phyloP scores from a whole-genome alignment of 2,113 vertebrate species.

The Macaca nemestrina region DNA sequence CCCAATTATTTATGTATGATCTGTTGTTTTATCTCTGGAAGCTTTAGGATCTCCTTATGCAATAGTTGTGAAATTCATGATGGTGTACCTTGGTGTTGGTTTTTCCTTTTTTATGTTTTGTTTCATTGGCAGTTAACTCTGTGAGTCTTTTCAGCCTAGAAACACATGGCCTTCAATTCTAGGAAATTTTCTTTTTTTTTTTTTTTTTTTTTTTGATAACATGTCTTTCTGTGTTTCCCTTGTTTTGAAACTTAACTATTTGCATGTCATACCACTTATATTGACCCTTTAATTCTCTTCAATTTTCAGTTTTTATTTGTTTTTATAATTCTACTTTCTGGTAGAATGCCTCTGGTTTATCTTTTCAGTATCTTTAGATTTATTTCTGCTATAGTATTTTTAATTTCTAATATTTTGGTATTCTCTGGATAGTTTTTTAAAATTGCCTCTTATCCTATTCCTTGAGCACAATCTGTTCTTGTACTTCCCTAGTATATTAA shows the following conservation, averaged over 20 bases:
- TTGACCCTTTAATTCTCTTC: not conserved
- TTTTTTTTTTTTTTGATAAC: not conserved
- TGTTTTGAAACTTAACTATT: not conserved
- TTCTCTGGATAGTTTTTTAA: not conserved
- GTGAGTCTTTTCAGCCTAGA: not conserved
- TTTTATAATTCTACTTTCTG: not conserved
- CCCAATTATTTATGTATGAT: not conserved
- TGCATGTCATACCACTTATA: not conserved
- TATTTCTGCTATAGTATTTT: not conserved
- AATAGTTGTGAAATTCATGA: not conserved
- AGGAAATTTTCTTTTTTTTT: not conserved
- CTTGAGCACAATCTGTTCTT: not conserved
- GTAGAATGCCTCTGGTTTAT: not conserved
- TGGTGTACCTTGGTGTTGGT: not conserved
- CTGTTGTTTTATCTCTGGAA: slow-evolving; percentile 6
- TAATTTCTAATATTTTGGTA: not conserved
- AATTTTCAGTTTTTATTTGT: not conserved
- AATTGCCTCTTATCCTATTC: not conserved
- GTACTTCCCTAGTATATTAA: not conserved
- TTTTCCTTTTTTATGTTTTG: not conserved
- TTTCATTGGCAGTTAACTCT: not conserved
- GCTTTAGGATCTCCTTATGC: not conserved
- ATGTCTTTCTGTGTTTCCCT: not conserved
- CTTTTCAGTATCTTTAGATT: not conserved
- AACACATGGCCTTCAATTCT: not conserved